Evolutionary conservation across 2,888 invertebrate species (phyloP).

Genomic region (Cryptocheilus praepositus): DNA sequence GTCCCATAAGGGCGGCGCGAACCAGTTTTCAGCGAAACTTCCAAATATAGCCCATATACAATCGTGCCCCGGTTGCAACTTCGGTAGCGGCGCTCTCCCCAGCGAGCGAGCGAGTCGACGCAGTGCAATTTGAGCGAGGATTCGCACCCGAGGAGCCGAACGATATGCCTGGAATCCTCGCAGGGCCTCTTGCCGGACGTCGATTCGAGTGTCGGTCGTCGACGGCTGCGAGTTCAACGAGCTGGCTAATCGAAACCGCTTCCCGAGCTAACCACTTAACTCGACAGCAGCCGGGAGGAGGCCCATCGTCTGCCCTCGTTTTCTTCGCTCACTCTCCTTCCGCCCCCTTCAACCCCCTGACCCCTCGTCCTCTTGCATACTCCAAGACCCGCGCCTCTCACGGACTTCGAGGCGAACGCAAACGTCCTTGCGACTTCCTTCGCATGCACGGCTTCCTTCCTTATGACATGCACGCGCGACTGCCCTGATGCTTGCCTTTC

Average conservation of each 20-base stretch:
- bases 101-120: neutral
- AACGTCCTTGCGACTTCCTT: slow-evolving; percentile 12
- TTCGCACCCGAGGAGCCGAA: slow-evolving; percentile 26
- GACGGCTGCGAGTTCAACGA: slow-evolving; percentile 54
- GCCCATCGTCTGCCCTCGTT: slow-evolving; percentile 37
- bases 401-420: slow-evolving; percentile 1
- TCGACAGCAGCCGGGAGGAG: slow-evolving; percentile 25
- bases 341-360: slow-evolving; percentile 10
- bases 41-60: too few species aligned
- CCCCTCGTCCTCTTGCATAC: too few species aligned
- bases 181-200: slow-evolving; percentile 29
- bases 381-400: neutral
- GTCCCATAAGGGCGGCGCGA: too few species aligned
- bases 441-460: neutral
- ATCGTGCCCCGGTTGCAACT: too few species aligned
- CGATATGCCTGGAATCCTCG: slow-evolving; percentile 35
- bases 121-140: slow-evolving; percentile 7
- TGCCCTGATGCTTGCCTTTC: neutral
- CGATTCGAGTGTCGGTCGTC: slow-evolving; percentile 24
- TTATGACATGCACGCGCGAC: neutral
- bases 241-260: slow-evolving; percentile 66
- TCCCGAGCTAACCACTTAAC: slow-evolving; percentile 55
- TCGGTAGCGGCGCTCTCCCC: too few species aligned
- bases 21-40: too few species aligned
- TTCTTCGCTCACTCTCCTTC: slow-evolving; percentile 36